A percentile compares a stretch with the other conserved stretches of the same genome.
Evolutionary conservation across 2,888 invertebrate species (phyloP).

Genomic region (Lepetodrilus schrolli): DNA sequence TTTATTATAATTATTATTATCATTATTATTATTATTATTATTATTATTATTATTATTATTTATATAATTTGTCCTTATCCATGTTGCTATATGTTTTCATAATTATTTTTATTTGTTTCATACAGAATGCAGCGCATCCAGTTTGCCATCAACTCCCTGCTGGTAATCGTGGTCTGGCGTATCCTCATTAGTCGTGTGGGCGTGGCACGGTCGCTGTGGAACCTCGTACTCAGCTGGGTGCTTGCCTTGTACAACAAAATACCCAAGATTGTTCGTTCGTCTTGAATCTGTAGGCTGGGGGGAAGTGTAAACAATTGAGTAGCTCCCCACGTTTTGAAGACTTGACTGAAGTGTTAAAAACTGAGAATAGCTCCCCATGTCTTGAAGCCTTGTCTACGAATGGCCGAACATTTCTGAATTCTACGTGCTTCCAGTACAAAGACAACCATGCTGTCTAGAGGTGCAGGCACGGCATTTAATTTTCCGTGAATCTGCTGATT

Average conservation of each 20-base stretch:
- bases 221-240: conserved; percentile 72
- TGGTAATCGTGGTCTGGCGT: conserved; percentile 71
- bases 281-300: conserved; percentile 34
- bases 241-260: conserved; percentile 71
- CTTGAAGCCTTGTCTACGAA: too few relatives aligned
- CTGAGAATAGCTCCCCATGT: too few relatives aligned
- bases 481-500: too few relatives aligned
- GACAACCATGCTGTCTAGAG: too few relatives aligned
- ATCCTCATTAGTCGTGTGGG: conserved; percentile 71
- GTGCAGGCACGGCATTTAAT: too few relatives aligned
- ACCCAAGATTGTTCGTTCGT: conserved; percentile 57
- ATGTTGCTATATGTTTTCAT: too few relatives aligned
- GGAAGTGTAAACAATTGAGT: too few relatives aligned
- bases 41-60: not conserved
- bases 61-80: not conserved
- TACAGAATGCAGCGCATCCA: conserved; percentile 70
- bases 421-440: too few relatives aligned
- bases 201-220: conserved; percentile 73
- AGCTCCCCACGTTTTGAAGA: too few relatives aligned
- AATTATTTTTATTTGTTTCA: not conserved
- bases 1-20: too few relatives aligned
- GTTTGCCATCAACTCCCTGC: conserved; percentile 68
- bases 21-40: not conserved
- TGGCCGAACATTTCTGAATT: too few relatives aligned
- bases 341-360: too few relatives aligned